These are phyloP conservation scores for Acronicta alni DNA, from an alignment of 2,888 invertebrate genomes.

Conservation along the genomic window DNA sequence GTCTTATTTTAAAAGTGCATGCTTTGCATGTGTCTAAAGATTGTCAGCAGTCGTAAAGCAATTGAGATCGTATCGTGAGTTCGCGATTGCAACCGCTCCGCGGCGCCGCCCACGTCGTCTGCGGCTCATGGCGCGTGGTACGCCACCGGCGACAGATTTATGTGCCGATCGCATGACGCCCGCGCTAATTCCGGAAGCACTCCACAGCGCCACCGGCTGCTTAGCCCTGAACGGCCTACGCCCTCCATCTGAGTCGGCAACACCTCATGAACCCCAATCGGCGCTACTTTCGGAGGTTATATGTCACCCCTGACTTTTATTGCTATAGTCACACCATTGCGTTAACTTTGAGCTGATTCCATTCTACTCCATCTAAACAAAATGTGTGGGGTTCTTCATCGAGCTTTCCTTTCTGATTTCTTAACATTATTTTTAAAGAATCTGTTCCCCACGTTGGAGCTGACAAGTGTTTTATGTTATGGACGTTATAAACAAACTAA, in stretches of 20 bases:
- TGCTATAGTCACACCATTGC: constrained; percentile 43
- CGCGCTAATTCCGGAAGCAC: constrained; percentile 75
- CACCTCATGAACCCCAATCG: constrained; percentile 50
- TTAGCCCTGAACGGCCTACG: constrained; percentile 52
- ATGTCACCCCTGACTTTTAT: constrained; percentile 47
- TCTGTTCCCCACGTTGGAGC: constrained; percentile 27
- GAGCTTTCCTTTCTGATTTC: constrained; percentile 28
- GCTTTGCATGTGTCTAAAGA: constrained; percentile 10
- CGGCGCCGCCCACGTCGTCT: constrained; percentile 60
- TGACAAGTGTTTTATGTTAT: constrained; percentile 54
- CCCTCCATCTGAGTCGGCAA: constrained; percentile 44
- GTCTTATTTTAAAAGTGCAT: constrained; percentile 11
- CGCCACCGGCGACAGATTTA: constrained; percentile 78
- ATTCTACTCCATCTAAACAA: constrained; percentile 32
- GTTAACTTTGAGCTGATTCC: constrained; percentile 30
- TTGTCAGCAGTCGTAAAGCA: constrained; percentile 53
- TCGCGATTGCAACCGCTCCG: constrained; percentile 54
- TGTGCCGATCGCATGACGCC: constrained; percentile 77
- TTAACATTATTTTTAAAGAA: constrained; percentile 25
- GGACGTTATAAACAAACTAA: constrained; percentile 42
- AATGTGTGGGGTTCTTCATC: constrained; percentile 12
- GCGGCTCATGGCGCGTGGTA: constrained; percentile 53
- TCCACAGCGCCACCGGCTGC: constrained; percentile 64
- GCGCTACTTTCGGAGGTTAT: constrained; percentile 35
- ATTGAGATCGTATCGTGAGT: constrained; percentile 62